Base-by-base conservation (phyloP, 2,113 vertebrate species). In the Xyrauchen texanus region DNA sequence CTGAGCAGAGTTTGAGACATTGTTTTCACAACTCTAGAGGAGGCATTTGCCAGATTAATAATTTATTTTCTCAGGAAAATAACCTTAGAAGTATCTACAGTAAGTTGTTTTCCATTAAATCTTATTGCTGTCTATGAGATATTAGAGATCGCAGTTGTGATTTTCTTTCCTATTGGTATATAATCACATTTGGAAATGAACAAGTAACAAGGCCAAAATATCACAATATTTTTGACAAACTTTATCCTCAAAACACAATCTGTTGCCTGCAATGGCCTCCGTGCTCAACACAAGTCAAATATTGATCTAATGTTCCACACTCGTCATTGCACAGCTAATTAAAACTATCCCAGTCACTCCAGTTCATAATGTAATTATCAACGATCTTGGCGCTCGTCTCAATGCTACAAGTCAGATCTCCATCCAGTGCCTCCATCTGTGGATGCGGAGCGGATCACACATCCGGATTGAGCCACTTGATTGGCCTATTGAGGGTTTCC, bases 351-450 rank as follows among this genome's bases (percentile, higher is more conserved):
- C 21, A 68, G 75, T 75, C 76, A 82, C 60, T 62, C 63, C 21
- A 68, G 75, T 75, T 77, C 77, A 83, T 78, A 42, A 81, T 86
- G 87, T 90, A 86, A 91, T 91, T 89, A 90, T 76, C 88, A 87
- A 82, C 75, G 84, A 84, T 87, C 78, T 63, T 78, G 77, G 79
- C 8, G 10, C 63, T 45, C 12, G n/a, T 60, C 13, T 63, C 61
- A 4, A 6, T 34, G 44, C 34, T 47, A 67, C 7, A 13, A 9
- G 10, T 2, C 8, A n/a, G 51, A 6, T 52, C 21, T 9, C 1
- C 55, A 7, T 58, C 15, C n/a, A 58, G 12, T 4, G 2, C 53
- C 10, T 5, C 11, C 8, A 46, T 60, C 53, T 42, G 13, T 57
- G 8, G 21, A 46, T 5, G 3, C 7, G 5, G 3, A 51, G n/a